Base-by-base conservation (phyloP, 2,888 invertebrate species). In the Drosophila eohydei region DNA sequence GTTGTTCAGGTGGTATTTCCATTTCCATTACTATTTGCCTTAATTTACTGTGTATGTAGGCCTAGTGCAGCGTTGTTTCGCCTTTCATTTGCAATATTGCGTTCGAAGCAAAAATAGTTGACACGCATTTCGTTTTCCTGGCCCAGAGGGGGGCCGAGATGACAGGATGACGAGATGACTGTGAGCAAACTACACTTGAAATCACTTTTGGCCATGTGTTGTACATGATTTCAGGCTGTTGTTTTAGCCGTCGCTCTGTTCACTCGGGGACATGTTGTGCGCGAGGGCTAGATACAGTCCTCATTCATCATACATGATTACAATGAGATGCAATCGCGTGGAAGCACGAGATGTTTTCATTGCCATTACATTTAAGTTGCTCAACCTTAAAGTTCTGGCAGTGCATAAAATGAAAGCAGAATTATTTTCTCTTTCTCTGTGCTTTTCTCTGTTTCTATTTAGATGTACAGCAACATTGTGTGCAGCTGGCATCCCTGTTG, bases 11-110 rank as follows among this genome's bases (percentile, higher is more conserved):
- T 40, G 57, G 57, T 30, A 54, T 52, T 68, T 63, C 28, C 43
- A 77, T 61, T 72, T 69, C 28, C 62, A 74, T 59, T 56, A 62
- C 51, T 80, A 80, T 68, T 81, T 57, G 59, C 75, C 67, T 73
- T 68, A 70, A 83, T 85, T 85, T 66, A 60, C 34, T 71, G 71
- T 44, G 63, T 30, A 71, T 72, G 68, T 56, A 66, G 46, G 59
- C 38, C 51, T 16, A 54, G 57, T n/a, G 56, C 62, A 64, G 40
- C 58, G 57, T 63, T 80, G 67, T 72, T 75, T 74, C 69, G 75
- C 75, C 88, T 88, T 83, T 86, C 69, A 88, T 83, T 86, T 86
- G 26, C 78, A 86, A 86, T 85, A 78, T 63, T 67, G 62, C 59
- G 73, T 61, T 48, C 32, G 43, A 57, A 68, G 78, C 43, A 57